A percentile compares a stretch with the other conserved stretches of the same genome.
Evolutionary conservation across 2,888 invertebrate species (phyloP).

Genomic region (Campopleginae sp.): DNA sequence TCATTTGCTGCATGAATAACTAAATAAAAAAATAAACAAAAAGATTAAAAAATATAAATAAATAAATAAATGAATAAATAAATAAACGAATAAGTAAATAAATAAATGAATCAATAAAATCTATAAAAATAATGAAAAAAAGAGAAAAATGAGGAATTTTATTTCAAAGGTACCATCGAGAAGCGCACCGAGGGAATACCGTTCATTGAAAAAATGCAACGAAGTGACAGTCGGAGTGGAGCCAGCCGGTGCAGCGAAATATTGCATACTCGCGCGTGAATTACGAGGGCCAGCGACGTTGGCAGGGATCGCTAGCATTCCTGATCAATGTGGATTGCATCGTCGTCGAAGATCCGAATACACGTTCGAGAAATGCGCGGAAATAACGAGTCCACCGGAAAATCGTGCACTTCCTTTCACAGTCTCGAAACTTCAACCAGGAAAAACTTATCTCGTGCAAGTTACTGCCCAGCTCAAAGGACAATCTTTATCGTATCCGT

Average conservation of each 20-base stretch:
- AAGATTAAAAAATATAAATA: not conserved
- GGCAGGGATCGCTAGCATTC: conserved; percentile 74
- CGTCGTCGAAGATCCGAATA: conserved; percentile 79
- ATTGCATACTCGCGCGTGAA: conserved; percentile 79
- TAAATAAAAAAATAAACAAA: no score
- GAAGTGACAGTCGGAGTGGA: conserved; percentile 80
- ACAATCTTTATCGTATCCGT: conserved; percentile 78
- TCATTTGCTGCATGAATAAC: no score
- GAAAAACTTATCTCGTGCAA: conserved; percentile 78
- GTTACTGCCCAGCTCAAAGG: conserved; percentile 79
- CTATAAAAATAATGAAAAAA: not conserved
- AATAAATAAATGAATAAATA: no score
- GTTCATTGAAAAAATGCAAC: conserved; percentile 76
- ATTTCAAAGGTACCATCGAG: conserved; percentile 74
- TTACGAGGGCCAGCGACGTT: conserved; percentile 72
- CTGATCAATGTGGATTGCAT: conserved; percentile 78
- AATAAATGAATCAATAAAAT: no score
- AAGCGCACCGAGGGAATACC: conserved; percentile 77
- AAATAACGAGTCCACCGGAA: conserved; percentile 75
- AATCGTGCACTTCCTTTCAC: conserved; percentile 77
- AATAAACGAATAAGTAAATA: no score
- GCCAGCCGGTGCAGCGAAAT: conserved; percentile 78
- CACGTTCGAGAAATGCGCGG: conserved; percentile 77
- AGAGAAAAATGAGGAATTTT: conserved; percentile 15
- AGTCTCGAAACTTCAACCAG: conserved; percentile 77